Conservation (phyloP, 1,140 invertebrate species). For the Diabrotica undecimpunctata region DNA sequence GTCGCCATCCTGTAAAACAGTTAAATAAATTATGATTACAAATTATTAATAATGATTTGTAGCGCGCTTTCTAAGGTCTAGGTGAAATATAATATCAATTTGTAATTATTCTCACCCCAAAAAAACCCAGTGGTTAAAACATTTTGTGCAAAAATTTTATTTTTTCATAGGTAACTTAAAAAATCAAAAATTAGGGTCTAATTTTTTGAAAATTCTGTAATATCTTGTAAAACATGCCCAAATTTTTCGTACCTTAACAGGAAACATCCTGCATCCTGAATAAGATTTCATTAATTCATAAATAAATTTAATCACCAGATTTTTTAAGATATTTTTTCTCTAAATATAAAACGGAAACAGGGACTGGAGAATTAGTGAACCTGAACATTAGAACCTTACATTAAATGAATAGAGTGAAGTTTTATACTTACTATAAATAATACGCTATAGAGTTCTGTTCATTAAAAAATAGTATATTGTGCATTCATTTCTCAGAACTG, state of each 20-base stretch:
- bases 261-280: neutral
- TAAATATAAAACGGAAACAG: too few relatives aligned
- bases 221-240: neutral
- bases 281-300: neutral
- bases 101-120: too few relatives aligned
- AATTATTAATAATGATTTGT: neutral
- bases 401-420: too few relatives aligned
- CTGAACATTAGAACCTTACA: too few relatives aligned
- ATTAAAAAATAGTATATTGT: too few relatives aligned
- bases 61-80: neutral
- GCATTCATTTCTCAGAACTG: too few relatives aligned
- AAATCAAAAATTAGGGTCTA: neutral
- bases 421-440: too few relatives aligned
- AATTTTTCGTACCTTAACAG: neutral
- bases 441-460: too few relatives aligned
- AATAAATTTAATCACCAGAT: neutral
- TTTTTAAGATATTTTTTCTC: too few relatives aligned
- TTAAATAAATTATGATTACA: neutral
- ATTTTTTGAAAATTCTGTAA: neutral
- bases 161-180: neutral
- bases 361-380: too few relatives aligned
- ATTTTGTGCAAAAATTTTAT: neutral
- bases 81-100: too few relatives aligned
- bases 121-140: too few relatives aligned
- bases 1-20: neutral